Percentiles rank a stretch among this genome's conserved stretches.
Evolutionary conservation across 2,888 invertebrate genomes (phyloP).

Genomic region (Myopa testacea): DNA sequence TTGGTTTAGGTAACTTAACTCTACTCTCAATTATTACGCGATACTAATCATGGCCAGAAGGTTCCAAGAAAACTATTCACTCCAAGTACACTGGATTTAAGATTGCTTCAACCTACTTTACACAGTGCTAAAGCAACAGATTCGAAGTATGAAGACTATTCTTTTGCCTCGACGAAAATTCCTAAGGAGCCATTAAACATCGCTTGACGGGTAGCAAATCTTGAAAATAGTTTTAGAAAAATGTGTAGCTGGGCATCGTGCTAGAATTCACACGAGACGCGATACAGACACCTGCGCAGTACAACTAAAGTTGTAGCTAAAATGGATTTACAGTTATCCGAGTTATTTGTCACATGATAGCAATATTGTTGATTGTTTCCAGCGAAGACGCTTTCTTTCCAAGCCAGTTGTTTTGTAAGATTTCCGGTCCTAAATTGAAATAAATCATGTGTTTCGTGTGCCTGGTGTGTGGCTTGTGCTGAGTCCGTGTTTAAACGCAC

Average conservation of each 20-base stretch:
- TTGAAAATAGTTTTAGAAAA: constrained; percentile 20
- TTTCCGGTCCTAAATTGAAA: constrained; percentile 30
- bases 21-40: too few species aligned
- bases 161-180: not conserved
- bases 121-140: too few species aligned
- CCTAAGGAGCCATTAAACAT: not conserved
- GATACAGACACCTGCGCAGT: not conserved
- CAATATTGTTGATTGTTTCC: constrained; percentile 5
- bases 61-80: too few species aligned
- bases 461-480: not conserved
- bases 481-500: constrained; percentile 16
- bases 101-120: too few species aligned
- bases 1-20: too few species aligned
- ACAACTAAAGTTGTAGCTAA: not conserved
- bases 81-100: too few species aligned
- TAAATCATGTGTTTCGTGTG: constrained; percentile 7
- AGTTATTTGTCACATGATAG: constrained; percentile 32
- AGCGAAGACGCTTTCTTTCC: constrained; percentile 6
- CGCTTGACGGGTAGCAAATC: not conserved
- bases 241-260: constrained; percentile 25
- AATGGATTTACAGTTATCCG: constrained; percentile 14
- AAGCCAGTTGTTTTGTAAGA: constrained; percentile 19
- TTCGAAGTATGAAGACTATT: not conserved
- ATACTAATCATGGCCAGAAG: too few species aligned
- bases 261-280: constrained; percentile 20